phyloP scores from a whole-genome alignment of 2,113 vertebrate species.

The Phrynosoma platyrhinos region DNA sequence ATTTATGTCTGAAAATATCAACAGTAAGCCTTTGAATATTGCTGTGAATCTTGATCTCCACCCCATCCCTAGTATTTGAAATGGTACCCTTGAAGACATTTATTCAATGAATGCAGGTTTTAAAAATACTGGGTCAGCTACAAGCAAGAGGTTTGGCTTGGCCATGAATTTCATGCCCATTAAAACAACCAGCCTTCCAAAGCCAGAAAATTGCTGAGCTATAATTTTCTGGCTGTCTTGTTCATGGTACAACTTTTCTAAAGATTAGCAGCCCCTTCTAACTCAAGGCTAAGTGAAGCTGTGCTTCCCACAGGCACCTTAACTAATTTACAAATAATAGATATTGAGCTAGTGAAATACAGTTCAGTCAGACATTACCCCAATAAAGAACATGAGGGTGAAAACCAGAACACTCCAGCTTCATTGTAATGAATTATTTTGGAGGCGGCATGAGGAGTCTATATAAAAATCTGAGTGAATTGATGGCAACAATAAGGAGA shows the following conservation, averaged over 20 bases:
- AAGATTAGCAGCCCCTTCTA: conserved; percentile 38
- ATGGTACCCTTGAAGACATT: not conserved
- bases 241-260: not conserved
- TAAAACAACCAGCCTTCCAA: not conserved
- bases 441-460: conserved; percentile 16
- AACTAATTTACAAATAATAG: conserved; percentile 46
- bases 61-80: not conserved
- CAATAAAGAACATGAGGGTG: conserved; percentile 31
- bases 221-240: conserved; percentile 32
- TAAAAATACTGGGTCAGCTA: conserved; percentile 17
- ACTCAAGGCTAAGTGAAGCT: conserved; percentile 36
- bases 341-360: conserved; percentile 37
- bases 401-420: conserved; percentile 40
- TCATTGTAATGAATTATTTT: conserved; percentile 12
- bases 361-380: conserved; percentile 28
- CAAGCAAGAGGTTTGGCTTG: not conserved
- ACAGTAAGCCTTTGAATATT: not conserved
- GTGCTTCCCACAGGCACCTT: conserved; percentile 26
- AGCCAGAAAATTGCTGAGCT: conserved; percentile 16
- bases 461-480: conserved; percentile 43
- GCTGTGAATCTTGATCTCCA: not conserved
- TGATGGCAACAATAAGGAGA: conserved; percentile 50
- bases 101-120: conserved; percentile 10
- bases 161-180: conserved; percentile 1
- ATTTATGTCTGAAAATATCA: not conserved